A percentile compares a stretch with the other conserved stretches of the same genome.
Evolutionary conservation across 2,113 vertebrate species (phyloP).

Genomic region (Dermatemys mawii): DNA sequence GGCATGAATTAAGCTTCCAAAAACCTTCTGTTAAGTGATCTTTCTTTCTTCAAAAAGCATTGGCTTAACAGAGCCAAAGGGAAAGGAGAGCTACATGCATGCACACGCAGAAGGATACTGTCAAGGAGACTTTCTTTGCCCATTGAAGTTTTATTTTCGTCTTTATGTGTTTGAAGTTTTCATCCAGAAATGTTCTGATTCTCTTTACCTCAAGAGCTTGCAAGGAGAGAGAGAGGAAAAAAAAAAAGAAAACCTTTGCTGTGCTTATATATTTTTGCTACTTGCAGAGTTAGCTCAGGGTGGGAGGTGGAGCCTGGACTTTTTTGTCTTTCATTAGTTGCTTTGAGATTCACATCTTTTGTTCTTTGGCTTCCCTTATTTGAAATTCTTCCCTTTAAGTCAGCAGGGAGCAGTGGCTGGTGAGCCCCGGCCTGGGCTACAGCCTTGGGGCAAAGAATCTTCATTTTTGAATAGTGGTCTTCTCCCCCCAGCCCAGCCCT

Average conservation of each 20-base stretch:
- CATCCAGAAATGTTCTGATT: neutral
- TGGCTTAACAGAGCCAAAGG: neutral
- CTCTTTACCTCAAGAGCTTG: neutral
- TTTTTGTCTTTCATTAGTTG: slow-evolving; percentile 60
- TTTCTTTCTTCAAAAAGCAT: neutral
- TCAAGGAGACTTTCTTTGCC: neutral
- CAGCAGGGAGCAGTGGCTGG: slow-evolving; percentile 55
- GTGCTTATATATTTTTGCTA: slow-evolving; percentile 10
- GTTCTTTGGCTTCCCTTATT: slow-evolving; percentile 47
- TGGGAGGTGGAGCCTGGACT: slow-evolving; percentile 36
- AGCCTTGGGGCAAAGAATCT: slow-evolving; percentile 57
- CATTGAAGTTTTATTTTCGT: slow-evolving; percentile 53
- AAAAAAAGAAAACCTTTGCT: neutral
- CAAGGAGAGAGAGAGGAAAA: slow-evolving; percentile 6
- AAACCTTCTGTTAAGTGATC: neutral
- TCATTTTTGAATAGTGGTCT: slow-evolving; percentile 66
- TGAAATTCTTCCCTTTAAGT: slow-evolving; percentile 63
- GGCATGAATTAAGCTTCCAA: neutral
- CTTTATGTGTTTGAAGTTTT: slow-evolving; percentile 46
- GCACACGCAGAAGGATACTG: neutral
- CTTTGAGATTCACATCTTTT: slow-evolving; percentile 75
- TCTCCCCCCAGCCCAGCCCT: too few species aligned
- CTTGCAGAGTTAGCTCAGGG: slow-evolving; percentile 35
- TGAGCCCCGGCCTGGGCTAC: slow-evolving; percentile 48
- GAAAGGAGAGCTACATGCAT: neutral